A percentile compares a stretch with the other conserved stretches of the same genome.
Conservation (phyloP, 2,113 vertebrate genomes). For the Felis catus region F.catus_Fca126_mat1.0 CM031422.1:14008001-14008500, state of each 20-base stretch:
- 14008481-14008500: not conserved
- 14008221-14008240: not conserved
- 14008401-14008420: not conserved
- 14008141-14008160: not conserved
- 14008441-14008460: not conserved
- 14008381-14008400: not conserved
- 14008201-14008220: not conserved
- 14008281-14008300: not conserved
- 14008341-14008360: not conserved
- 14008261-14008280: not conserved
- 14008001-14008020: not conserved
- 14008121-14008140: no score
- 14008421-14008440: rapidly evolving
- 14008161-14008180: not conserved
- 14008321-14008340: not conserved
- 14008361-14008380: not conserved
- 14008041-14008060: not conserved
- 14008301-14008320: not conserved
- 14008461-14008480: not conserved
- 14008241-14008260: not conserved
- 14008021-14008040: not conserved
- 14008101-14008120: not conserved
- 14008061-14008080: not conserved
- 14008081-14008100: not conserved
- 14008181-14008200: not conserved